A percentile compares a stretch with the other conserved stretches of the same genome.
phyloP scores from a whole-genome alignment of 2,888 invertebrate species.

The Heteromurus nitidus region DNA sequence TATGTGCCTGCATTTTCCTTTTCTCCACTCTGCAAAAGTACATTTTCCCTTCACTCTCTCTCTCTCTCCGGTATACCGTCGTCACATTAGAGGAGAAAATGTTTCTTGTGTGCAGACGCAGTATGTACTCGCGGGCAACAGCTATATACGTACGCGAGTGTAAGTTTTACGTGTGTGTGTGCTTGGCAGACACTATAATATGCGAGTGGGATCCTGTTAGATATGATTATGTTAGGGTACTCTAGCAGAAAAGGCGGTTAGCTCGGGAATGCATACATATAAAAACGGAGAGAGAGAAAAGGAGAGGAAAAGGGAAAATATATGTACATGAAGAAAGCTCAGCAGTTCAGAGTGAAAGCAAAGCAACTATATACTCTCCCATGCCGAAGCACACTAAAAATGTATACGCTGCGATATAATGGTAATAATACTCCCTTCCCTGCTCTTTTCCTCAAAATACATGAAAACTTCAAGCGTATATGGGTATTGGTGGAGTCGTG shows the following conservation, averaged over 20 bases:
- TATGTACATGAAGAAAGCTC: conserved; percentile 13
- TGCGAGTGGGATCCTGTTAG: conserved; percentile 61
- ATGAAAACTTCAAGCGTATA: too few species aligned
- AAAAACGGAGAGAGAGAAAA: background rate
- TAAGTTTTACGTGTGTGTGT: background rate
- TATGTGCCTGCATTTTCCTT: conserved; percentile 36
- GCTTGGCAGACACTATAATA: background rate
- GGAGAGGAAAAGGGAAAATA: background rate
- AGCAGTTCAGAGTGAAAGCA: background rate
- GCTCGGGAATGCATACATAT: conserved; percentile 47
- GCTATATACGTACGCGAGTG: background rate
- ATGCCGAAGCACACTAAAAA: too few species aligned
- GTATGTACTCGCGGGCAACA: background rate
- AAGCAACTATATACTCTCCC: background rate
- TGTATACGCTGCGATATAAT: conserved; percentile 18
- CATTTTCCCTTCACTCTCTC: too few species aligned
- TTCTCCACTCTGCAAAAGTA: background rate
- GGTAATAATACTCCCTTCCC: conserved; percentile 22
- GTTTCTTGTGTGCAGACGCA: background rate
- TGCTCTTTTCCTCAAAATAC: too few species aligned
- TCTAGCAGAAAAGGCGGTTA: conserved; percentile 67
- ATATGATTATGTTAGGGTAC: conserved; percentile 66
- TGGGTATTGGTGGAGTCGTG: too few species aligned
- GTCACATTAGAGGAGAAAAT: too few species aligned
- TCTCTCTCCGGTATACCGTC: too few species aligned